Evolutionary conservation across 2,888 invertebrate species (phyloP).

Genomic region (Panopea generosa): DNA sequence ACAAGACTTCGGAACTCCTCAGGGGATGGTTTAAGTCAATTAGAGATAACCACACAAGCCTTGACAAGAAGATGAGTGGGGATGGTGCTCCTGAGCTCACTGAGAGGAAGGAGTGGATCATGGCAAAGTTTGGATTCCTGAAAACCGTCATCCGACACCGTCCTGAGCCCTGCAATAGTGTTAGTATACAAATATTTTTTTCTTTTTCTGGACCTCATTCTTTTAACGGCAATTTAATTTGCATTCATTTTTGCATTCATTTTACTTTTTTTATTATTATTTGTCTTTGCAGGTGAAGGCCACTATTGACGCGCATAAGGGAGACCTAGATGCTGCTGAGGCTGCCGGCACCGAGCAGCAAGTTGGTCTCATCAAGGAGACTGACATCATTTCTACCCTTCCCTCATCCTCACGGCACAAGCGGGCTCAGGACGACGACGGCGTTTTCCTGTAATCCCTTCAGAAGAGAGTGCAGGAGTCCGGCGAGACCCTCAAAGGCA

Average conservation of each 20-base stretch:
- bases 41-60: constrained; percentile 39
- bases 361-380: too few species aligned
- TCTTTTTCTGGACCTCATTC: constrained; percentile 5
- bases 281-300: constrained; percentile 32
- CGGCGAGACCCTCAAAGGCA: constrained; percentile 34
- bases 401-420: constrained; percentile 18
- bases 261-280: too few species aligned
- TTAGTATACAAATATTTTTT: not conserved
- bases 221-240: too few species aligned
- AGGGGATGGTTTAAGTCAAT: constrained; percentile 47
- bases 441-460: constrained; percentile 22
- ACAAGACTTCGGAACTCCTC: constrained; percentile 20
- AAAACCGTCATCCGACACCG: constrained; percentile 34
- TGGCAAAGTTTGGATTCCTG: constrained; percentile 33
- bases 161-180: constrained; percentile 7
- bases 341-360: constrained; percentile 13
- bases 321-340: constrained; percentile 32
- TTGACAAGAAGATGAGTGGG: constrained; percentile 50
- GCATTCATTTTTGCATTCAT: too few species aligned
- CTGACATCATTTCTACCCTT: not conserved
- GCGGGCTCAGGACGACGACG: constrained; percentile 15
- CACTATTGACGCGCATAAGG: constrained; percentile 17
- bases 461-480: constrained; percentile 35
- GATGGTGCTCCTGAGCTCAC: constrained; percentile 17
- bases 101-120: constrained; percentile 44